Base-by-base conservation (phyloP, 2,888 invertebrate species). In the Brachyptera risi region DNA sequence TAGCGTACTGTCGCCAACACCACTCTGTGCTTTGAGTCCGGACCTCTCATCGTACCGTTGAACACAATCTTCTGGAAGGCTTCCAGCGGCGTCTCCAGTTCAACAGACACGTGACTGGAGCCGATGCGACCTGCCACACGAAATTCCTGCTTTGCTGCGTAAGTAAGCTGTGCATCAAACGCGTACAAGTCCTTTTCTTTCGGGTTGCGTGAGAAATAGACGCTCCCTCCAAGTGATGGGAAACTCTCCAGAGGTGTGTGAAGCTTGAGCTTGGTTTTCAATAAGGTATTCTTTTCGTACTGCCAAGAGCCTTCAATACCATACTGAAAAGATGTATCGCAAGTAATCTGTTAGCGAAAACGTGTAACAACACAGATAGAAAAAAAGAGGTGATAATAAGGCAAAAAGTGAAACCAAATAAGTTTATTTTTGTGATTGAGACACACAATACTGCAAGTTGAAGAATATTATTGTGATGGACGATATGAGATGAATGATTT, bases 241-340 rank as follows among this genome's bases (percentile, higher is more conserved):
- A 84, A 70, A 63, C 74, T 72, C n/a, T 74, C 71, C 56, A 81
- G 76, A 2, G 85, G 84, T 2, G 83, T 82, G 63, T 77, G 78
- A 9, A 84, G 65, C 65, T 59, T 59, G 11, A 58, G 11, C 23
- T 23, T 31, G 17, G 54, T 35, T 37, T 54, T 54, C 19, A 54
- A 54, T 1, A 35, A 11, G 3, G 19, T 9, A 21, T 31, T 35
- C 4, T 15, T n/a, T 21, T 54, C 54, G 17, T 35, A 35, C 4
- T 54, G 54, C 54, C 54, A 54, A 17, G 54, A 17, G 2, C 54
- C 54, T 17, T 54, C 54, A 17, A 54, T 19, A 13, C 54, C 54
- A 21, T 54, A 54, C 54, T 54, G 23, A 24, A 42, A 47, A 23
- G 11, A 17, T 15, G n/a, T n/a, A n/a, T n/a, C n/a, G n/a, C n/a